Evolutionary conservation across 2,113 vertebrate genomes (phyloP).

Genomic region (Cygnus atratus): DNA sequence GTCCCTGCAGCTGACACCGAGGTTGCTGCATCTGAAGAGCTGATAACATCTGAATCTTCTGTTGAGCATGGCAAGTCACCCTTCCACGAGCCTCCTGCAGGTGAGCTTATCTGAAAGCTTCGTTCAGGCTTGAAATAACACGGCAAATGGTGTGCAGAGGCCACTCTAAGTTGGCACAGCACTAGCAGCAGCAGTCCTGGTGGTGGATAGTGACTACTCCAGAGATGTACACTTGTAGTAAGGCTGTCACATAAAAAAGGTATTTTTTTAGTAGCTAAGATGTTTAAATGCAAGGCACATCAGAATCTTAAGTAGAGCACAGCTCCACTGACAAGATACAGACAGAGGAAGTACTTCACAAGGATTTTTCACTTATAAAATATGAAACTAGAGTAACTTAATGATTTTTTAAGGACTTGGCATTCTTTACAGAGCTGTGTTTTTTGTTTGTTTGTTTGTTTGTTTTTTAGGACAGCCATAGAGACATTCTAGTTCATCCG

Average conservation of each 20-base stretch:
- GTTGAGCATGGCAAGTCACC: not conserved
- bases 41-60: not conserved
- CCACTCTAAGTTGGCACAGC: accelerated
- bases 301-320: not conserved
- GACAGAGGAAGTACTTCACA: accelerated
- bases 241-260: no score
- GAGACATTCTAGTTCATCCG: not conserved
- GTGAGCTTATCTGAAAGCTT: not conserved
- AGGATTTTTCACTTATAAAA: not conserved
- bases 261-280: not conserved
- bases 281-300: not conserved
- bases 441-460: no score
- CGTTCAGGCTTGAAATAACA: accelerated
- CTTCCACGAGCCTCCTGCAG: not conserved
- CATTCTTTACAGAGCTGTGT: not conserved
- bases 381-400: accelerated
- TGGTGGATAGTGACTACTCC: not conserved
- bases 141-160: not conserved
- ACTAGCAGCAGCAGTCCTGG: accelerated
- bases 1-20: not conserved
- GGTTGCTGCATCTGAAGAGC: not conserved
- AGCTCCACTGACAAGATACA: not conserved
- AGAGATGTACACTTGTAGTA: accelerated
- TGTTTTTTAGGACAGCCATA: not conserved
- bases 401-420: not conserved